These are phyloP conservation scores for Platichthys flesus DNA, from an alignment of 2,113 vertebrate species.

Conservation along the genomic window DNA sequence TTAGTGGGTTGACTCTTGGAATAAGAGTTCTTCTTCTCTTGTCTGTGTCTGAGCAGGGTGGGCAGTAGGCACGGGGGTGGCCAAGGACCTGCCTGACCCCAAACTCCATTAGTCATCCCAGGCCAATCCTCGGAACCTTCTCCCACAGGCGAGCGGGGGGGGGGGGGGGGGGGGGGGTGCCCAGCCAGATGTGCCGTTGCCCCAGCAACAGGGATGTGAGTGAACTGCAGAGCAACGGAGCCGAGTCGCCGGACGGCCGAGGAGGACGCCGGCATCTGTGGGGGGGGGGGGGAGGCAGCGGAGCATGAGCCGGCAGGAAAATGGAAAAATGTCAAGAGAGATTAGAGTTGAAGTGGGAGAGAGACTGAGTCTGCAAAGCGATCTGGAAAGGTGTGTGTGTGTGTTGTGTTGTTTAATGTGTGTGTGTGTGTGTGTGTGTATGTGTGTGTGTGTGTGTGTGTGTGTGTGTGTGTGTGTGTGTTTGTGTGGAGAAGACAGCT, in stretches of 20 bases:
- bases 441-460: neutral
- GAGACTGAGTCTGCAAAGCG: slow-evolving; percentile 14
- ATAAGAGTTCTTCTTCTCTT: slow-evolving; percentile 28
- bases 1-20: neutral
- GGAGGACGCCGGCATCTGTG: slow-evolving; percentile 34
- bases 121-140: slow-evolving; percentile 6
- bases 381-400: slow-evolving; percentile 22
- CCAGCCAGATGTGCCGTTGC: slow-evolving; percentile 33
- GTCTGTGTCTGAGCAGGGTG: slow-evolving; percentile 13
- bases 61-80: slow-evolving; percentile 25
- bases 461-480: slow-evolving; percentile 7
- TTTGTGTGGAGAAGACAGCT: slow-evolving; percentile 3
- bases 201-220: slow-evolving; percentile 46
- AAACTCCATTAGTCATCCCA: slow-evolving; percentile 45
- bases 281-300: slow-evolving; percentile 25
- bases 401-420: slow-evolving; percentile 3
- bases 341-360: slow-evolving; percentile 10
- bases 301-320: slow-evolving; percentile 23
- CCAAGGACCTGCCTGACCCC: slow-evolving; percentile 32
- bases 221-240: slow-evolving; percentile 18
- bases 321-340: slow-evolving; percentile 57
- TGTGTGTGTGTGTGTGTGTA: slow-evolving; percentile 1
- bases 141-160: neutral
- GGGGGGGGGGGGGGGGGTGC: neutral
- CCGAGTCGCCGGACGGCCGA: slow-evolving; percentile 11